Conservation (phyloP, 2,797 vertebrate species). For the Numenius phaeopus region DNA sequence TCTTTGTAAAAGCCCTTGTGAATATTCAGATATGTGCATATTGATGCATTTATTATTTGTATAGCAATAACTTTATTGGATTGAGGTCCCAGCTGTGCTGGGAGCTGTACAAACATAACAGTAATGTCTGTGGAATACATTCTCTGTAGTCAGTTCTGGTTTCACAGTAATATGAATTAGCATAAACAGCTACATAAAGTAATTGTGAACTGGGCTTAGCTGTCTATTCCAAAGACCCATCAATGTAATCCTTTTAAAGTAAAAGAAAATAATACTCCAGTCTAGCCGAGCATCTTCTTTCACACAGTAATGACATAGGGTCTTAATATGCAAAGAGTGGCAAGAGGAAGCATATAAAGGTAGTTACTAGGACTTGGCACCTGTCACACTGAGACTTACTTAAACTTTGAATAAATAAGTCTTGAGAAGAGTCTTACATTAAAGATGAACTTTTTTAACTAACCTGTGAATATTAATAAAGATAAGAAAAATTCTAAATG, state of each 20-base stretch:
- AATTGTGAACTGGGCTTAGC: background rate
- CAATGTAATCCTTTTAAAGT: background rate
- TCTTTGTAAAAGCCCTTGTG: constrained; percentile 42
- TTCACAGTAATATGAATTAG: background rate
- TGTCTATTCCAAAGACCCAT: background rate
- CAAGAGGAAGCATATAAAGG: background rate
- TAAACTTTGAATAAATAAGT: background rate
- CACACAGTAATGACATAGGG: background rate
- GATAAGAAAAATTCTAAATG: background rate
- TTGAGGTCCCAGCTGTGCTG: constrained; percentile 38
- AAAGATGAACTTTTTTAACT: background rate
- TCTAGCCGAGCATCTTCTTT: background rate
- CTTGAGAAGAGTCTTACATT: background rate
- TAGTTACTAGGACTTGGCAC: background rate
- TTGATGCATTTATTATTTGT: constrained; percentile 58
- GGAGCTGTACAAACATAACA: constrained; percentile 8
- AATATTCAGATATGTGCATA: constrained; percentile 62
- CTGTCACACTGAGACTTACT: background rate
- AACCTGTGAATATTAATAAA: background rate
- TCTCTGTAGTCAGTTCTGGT: background rate
- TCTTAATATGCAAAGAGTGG: background rate
- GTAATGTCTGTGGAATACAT: constrained; percentile 8
- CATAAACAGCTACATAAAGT: constrained; percentile 43
- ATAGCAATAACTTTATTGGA: constrained; percentile 45
- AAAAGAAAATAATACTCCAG: background rate